A percentile compares a stretch with the other conserved stretches of the same genome.
Evolutionary conservation across 2,113 vertebrate species (phyloP).

Genomic region (Catharus bicknelli): DNA sequence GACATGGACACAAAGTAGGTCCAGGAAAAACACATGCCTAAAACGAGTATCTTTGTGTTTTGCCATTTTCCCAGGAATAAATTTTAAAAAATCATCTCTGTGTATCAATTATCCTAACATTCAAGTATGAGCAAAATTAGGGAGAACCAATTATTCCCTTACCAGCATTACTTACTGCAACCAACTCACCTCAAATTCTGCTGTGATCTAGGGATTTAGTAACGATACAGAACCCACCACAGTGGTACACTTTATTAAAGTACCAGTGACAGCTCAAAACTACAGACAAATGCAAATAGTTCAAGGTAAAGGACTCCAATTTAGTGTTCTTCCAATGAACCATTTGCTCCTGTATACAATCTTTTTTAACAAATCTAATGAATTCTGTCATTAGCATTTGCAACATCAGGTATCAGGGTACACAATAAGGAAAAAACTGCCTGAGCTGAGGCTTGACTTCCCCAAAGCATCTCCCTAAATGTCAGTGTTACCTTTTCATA

Average conservation of each 20-base stretch:
- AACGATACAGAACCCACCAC: neutral
- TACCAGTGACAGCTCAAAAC: neutral
- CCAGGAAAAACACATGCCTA: neutral
- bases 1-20: neutral
- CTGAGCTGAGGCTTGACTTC: neutral
- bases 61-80: neutral
- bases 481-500: slow-evolving; percentile 88
- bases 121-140: neutral
- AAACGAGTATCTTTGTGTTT: neutral
- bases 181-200: neutral
- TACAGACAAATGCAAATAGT: neutral
- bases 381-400: neutral
- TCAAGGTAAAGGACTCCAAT: neutral
- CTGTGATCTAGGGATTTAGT: neutral
- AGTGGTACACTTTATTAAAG: neutral
- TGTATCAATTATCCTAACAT: neutral
- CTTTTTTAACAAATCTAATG: neutral
- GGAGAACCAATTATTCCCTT: neutral
- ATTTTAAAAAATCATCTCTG: neutral
- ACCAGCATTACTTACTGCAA: neutral
- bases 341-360: accelerated
- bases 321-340: neutral
- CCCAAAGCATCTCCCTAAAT: neutral
- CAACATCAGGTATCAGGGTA: neutral
- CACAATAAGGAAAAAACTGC: accelerated